These are phyloP conservation scores for Entomobrya proxima DNA, from an alignment of 2,888 invertebrate species.

Conservation along the genomic window DNA sequence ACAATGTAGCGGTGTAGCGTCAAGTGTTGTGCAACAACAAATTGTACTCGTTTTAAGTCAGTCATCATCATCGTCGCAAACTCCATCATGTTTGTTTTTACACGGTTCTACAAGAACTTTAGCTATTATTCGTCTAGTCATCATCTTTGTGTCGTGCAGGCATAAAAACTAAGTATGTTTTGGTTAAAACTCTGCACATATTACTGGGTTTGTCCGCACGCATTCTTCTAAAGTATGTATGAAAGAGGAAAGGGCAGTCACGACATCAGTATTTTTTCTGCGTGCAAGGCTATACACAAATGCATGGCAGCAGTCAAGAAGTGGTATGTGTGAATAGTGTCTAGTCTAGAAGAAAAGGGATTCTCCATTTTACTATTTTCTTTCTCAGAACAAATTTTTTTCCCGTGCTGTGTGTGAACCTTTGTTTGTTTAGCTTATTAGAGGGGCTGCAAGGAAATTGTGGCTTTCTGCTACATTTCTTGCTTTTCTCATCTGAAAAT, in stretches of 20 bases:
- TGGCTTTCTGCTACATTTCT: slow-evolving; percentile 59
- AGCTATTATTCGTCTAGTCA: too few relatives aligned
- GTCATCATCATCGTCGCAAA: neutral
- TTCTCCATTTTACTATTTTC: neutral
- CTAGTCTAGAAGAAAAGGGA: neutral
- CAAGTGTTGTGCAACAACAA: slow-evolving; percentile 4
- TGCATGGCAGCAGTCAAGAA: too few relatives aligned
- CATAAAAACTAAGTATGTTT: neutral
- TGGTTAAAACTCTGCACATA: neutral
- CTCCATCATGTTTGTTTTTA: neutral
- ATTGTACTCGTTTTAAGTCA: neutral
- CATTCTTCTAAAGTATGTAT: neutral
- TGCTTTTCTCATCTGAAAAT: slow-evolving; percentile 39
- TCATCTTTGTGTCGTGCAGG: neutral
- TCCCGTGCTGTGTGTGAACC: neutral
- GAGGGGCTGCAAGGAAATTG: slow-evolving; percentile 32
- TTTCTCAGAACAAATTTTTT: neutral
- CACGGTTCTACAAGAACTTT: neutral
- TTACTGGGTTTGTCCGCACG: neutral
- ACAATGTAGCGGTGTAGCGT: neutral
- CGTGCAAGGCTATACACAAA: too few relatives aligned
- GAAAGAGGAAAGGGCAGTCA: neutral
- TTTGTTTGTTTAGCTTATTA: slow-evolving; percentile 53
- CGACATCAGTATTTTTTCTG: neutral
- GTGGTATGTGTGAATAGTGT: neutral